These are phyloP conservation scores for Epinotia ramella DNA, from an alignment of 2,888 invertebrate species.

Conservation along the genomic window DNA sequence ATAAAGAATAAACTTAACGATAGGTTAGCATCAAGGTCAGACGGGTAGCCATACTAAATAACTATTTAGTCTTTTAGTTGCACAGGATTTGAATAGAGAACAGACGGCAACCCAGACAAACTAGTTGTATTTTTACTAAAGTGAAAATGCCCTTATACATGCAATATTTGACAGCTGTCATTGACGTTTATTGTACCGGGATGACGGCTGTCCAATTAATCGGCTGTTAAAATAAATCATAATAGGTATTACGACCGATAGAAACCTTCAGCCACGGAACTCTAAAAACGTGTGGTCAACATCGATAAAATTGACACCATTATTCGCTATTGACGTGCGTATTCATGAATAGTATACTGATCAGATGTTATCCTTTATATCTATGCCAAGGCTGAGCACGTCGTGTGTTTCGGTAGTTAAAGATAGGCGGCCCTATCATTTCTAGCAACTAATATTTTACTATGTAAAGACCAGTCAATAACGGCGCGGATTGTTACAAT, in stretches of 20 bases:
- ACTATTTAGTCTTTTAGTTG: no score
- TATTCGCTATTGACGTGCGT: constrained; percentile 31
- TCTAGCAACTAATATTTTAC: constrained; percentile 18
- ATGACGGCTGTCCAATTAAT: no score
- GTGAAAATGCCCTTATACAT: no score
- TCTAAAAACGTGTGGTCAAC: constrained; percentile 28
- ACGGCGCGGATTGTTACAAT: not conserved
- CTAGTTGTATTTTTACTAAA: no score
- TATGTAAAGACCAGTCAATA: constrained; percentile 4
- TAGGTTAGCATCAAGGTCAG: no score
- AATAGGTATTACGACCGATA: not conserved
- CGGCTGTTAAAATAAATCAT: no score
- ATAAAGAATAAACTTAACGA: no score
- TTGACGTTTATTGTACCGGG: no score
- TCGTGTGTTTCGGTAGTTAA: constrained; percentile 48
- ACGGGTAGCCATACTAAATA: no score
- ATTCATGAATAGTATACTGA: constrained; percentile 39
- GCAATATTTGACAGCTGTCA: no score
- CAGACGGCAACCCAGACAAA: no score
- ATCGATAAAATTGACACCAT: constrained; percentile 58
- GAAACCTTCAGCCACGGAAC: not conserved
- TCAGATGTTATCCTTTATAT: constrained; percentile 48
- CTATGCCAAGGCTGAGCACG: constrained; percentile 54
- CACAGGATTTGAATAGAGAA: no score
- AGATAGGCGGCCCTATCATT: constrained; percentile 45